A percentile compares a stretch with the other conserved stretches of the same genome.
Conservation (phyloP, 2,113 vertebrate genomes). For the Solea senegalensis region DNA sequence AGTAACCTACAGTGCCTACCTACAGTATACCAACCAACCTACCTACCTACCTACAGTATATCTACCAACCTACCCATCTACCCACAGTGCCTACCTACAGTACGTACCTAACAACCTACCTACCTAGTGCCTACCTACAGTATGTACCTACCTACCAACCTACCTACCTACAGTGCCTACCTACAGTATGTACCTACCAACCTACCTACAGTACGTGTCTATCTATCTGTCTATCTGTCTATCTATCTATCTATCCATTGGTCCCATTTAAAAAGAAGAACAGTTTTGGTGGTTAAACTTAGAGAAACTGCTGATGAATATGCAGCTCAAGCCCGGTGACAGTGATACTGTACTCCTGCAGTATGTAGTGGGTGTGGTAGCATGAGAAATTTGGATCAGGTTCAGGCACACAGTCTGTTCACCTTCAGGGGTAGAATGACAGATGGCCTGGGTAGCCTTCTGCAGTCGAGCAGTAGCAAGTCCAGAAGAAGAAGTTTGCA, state of each 20-base stretch:
- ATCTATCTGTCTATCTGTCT: too few species aligned
- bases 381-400: slow-evolving; percentile 67
- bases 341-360: slow-evolving; percentile 57
- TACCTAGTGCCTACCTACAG: too few species aligned
- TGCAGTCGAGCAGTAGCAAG: slow-evolving; percentile 47
- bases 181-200: too few species aligned
- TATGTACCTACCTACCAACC: too few species aligned
- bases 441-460: slow-evolving; percentile 67
- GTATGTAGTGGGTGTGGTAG: slow-evolving; percentile 70
- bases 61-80: too few species aligned
- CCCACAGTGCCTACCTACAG: too few species aligned
- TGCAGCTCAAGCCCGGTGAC: slow-evolving; percentile 56
- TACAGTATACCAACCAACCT: too few species aligned
- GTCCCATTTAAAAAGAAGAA: slow-evolving; percentile 26
- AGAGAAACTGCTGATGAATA: slow-evolving; percentile 63
- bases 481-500: slow-evolving; percentile 59
- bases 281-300: slow-evolving; percentile 25
- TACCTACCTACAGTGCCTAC: too few species aligned
- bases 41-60: too few species aligned
- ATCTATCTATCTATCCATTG: slow-evolving; percentile 2
- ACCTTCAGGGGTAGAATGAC: slow-evolving; percentile 70
- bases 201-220: too few species aligned
- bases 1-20: too few species aligned
- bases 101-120: too few species aligned
- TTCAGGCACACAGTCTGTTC: slow-evolving; percentile 76